Evolutionary conservation across 1,140 invertebrate genomes (phyloP).

Genomic region (Drosophila truncata): DNA sequence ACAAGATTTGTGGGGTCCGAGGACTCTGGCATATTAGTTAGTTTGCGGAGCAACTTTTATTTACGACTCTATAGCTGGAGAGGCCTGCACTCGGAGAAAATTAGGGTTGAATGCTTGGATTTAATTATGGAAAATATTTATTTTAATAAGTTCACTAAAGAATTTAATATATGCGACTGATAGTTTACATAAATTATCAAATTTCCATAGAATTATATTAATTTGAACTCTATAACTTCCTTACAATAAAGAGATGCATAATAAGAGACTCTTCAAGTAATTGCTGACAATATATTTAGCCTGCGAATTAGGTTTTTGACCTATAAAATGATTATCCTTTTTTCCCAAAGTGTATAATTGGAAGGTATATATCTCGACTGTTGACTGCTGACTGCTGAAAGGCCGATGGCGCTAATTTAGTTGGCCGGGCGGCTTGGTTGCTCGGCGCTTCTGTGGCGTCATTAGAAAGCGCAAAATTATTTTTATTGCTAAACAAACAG

Average conservation of each 20-base stretch:
- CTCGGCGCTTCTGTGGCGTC: conserved; percentile 52
- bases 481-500: conserved; percentile 79
- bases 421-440: conserved; percentile 31
- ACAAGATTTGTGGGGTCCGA: conserved; percentile 67
- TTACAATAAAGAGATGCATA: neutral
- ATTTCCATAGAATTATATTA: neutral
- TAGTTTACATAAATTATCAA: neutral
- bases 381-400: conserved; percentile 47
- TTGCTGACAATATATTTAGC: neutral
- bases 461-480: conserved; percentile 76
- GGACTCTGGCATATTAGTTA: conserved; percentile 72
- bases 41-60: conserved; percentile 67
- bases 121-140: neutral
- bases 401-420: conserved; percentile 61
- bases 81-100: neutral
- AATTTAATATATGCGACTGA: neutral
- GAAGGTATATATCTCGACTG: conserved; percentile 17
- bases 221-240: neutral
- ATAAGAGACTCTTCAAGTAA: neutral
- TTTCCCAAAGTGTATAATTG: conserved; percentile 8
- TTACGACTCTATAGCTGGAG: conserved; percentile 49
- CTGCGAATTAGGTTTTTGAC: neutral
- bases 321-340: neutral
- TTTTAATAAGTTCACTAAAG: neutral
- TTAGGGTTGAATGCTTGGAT: neutral